A percentile compares a stretch with the other conserved stretches of the same genome.
Conservation (phyloP, 2,888 invertebrate genomes). For the Syrphus vitripennis region DNA sequence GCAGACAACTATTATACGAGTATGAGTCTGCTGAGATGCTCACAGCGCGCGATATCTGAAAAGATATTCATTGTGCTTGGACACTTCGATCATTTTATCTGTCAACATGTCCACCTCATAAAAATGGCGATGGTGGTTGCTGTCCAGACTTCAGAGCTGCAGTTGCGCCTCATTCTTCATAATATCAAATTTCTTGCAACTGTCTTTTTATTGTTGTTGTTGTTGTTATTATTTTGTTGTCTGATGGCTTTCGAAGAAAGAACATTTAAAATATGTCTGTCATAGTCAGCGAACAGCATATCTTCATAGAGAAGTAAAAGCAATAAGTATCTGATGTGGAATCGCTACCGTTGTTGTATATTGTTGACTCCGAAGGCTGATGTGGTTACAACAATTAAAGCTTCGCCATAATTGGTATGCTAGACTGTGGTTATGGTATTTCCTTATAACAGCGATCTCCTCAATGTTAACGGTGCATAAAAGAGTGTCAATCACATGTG, state of each 20-base stretch:
- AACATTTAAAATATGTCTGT: neutral
- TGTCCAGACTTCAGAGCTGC: conserved; percentile 20
- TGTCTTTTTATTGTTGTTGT: neutral
- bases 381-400: conserved; percentile 59
- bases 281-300: neutral
- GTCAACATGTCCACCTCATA: conserved; percentile 39
- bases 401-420: conserved; percentile 10
- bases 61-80: conserved; percentile 8
- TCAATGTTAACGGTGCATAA: conserved; percentile 20
- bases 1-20: neutral
- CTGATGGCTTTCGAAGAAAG: neutral
- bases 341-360: conserved; percentile 10
- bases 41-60: neutral
- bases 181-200: conserved; percentile 29
- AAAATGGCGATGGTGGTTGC: conserved; percentile 3
- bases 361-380: conserved; percentile 19
- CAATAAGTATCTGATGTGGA: neutral
- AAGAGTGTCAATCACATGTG: conserved; percentile 40
- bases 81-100: conserved; percentile 47
- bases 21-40: neutral
- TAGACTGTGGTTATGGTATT: conserved; percentile 54
- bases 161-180: neutral
- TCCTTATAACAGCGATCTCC: conserved; percentile 36
- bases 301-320: neutral
- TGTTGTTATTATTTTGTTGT: neutral